phyloP scores from a whole-genome alignment of 2,797 vertebrate species.

The Liparis tanakae region DNA sequence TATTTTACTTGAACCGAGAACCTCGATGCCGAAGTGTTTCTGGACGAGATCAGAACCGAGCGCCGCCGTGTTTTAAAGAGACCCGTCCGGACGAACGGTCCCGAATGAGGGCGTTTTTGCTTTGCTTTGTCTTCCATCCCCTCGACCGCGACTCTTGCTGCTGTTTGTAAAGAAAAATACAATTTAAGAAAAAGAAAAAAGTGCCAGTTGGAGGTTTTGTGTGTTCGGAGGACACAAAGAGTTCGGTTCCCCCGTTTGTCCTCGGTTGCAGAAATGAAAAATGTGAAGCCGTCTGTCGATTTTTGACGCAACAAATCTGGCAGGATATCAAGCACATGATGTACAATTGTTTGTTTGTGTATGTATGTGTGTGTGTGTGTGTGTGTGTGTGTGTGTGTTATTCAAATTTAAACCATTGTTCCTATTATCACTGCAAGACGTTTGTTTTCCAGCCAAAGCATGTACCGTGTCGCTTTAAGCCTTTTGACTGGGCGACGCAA shows the following conservation, averaged over 20 bases:
- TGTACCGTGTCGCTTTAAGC: conserved; percentile 92
- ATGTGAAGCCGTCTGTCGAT: conserved; percentile 86
- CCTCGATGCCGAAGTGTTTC: conserved; percentile 59
- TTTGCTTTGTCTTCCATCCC: conserved; percentile 51
- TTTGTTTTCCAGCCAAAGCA: conserved; percentile 93
- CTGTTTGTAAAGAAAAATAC: conserved; percentile 27
- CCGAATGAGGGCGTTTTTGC: conserved; percentile 46
- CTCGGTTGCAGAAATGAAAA: conserved; percentile 59
- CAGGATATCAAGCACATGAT: conserved; percentile 80
- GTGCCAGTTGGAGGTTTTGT: neutral
- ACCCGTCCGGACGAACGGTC: conserved; percentile 18
- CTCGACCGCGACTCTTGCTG: conserved; percentile 16
- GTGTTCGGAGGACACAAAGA: neutral
- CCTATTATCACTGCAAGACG: conserved; percentile 70
- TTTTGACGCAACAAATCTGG: conserved; percentile 61
- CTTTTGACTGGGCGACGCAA: conserved; percentile 86
- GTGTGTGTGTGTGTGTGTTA: conserved; percentile 91
- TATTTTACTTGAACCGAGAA: conserved; percentile 68
- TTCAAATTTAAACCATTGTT: conserved; percentile 82
- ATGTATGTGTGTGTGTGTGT: conserved; percentile 90
- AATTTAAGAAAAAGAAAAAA: neutral
- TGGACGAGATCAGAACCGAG: conserved; percentile 35
- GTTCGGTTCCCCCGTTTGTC: conserved; percentile 1
- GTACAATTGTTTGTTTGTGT: conserved; percentile 85
- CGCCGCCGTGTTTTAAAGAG: conserved; percentile 36